A percentile compares a stretch with the other conserved stretches of the same genome.
These are phyloP conservation scores for Campopleginae sp. DNA, from an alignment of 2,888 invertebrate species.

Conservation along the genomic window DNA sequence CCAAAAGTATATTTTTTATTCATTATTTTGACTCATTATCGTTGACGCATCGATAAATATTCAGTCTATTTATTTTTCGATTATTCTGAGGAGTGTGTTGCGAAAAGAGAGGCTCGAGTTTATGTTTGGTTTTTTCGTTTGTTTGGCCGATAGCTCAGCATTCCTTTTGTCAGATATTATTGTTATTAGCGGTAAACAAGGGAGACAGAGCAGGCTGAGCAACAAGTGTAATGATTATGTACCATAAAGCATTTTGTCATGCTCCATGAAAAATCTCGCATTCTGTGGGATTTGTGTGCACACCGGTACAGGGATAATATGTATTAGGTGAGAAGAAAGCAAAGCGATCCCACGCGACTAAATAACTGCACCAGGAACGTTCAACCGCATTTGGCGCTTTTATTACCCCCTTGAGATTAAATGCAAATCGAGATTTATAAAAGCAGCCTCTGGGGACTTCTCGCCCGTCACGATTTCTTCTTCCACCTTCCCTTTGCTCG, in stretches of 20 bases:
- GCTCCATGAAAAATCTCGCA: not conserved
- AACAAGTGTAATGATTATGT: conserved; percentile 40
- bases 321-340: conserved; percentile 66
- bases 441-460: conserved; percentile 33
- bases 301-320: conserved; percentile 31
- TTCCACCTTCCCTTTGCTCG: not conserved
- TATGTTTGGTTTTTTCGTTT: too few species aligned
- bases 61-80: too few species aligned
- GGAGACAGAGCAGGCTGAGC: not conserved
- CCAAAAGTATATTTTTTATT: too few species aligned
- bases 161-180: not conserved
- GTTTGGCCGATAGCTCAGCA: not conserved
- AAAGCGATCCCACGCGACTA: conserved; percentile 64
- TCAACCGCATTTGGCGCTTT: not conserved
- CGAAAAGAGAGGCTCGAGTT: too few species aligned
- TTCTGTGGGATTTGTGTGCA: conserved; percentile 11
- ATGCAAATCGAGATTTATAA: conserved; percentile 62
- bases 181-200: conserved; percentile 14
- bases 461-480: conserved; percentile 47
- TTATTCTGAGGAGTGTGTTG: too few species aligned
- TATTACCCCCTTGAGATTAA: conserved; percentile 64
- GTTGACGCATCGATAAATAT: too few species aligned
- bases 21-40: too few species aligned
- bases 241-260: conserved; percentile 54
- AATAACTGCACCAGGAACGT: conserved; percentile 42